Evolutionary conservation across 2,888 invertebrate species (phyloP).

Genomic region (Pilophorus perplexus): DNA sequence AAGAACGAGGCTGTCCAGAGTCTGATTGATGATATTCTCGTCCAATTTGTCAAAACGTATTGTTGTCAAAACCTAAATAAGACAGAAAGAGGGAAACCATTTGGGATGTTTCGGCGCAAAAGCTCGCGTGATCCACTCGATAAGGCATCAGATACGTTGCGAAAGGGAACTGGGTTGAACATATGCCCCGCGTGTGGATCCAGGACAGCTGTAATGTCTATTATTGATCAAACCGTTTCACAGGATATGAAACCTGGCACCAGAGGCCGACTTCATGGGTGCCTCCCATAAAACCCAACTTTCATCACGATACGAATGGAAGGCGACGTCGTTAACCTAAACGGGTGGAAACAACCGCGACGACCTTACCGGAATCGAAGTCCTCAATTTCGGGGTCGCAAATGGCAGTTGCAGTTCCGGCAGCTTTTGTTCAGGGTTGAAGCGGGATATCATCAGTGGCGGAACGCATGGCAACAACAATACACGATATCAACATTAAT

Average conservation of each 20-base stretch:
- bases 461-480: too few species aligned
- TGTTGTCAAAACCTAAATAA: too few species aligned
- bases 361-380: too few species aligned
- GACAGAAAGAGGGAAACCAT: not conserved
- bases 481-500: too few species aligned
- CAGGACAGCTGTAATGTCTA: slow-evolving; percentile 38
- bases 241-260: slow-evolving; percentile 26
- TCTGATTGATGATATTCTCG: too few species aligned
- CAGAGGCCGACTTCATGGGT: not conserved
- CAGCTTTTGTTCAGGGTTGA: too few species aligned
- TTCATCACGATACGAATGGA: slow-evolving; percentile 13
- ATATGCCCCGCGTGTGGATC: slow-evolving; percentile 35
- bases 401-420: too few species aligned
- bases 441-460: too few species aligned
- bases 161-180: slow-evolving; percentile 38
- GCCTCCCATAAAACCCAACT: slow-evolving; percentile 23
- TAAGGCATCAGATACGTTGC: slow-evolving; percentile 23
- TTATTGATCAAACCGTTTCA: slow-evolving; percentile 39
- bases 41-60: too few species aligned
- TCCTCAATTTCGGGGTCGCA: too few species aligned
- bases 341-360: too few species aligned
- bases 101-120: not conserved
- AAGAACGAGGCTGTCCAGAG: too few species aligned
- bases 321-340: not conserved
- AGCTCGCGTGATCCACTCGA: slow-evolving; percentile 22